Evolutionary conservation across 2,113 vertebrate genomes (phyloP), one percentile per base, ranked within the genome.

Genomic region (Mobula birostris): DNA sequence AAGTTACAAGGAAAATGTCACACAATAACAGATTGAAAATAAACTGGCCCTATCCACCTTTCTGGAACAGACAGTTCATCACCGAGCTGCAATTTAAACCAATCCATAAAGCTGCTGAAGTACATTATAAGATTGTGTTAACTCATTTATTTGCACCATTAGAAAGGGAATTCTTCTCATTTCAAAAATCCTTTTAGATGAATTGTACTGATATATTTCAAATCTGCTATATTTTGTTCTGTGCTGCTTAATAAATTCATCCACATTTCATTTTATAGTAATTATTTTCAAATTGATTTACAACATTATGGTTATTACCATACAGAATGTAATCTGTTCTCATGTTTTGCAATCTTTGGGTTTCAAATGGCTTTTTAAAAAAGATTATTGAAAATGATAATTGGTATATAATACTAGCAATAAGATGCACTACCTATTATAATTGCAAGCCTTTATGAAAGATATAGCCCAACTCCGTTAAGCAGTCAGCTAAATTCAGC

Each of bases 321-420:
- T 56, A 56, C 21, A 27, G 48, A 85, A 85, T 58, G 40, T 24
- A 83, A 83, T 83, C 19, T 56, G 48, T 83, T 83, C 19, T 24
- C 24, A 56, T 83, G 48, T 29, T 56, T 85, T 85, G 48, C 21
- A 85, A 21, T 56, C 48, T 85, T 85, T 24, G 0, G 48, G 21
- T 85, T 85, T 85, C 21, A 85, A 83, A 7, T 56, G 40, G 80
- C 61, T 66, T 48, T 48, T 48, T 48, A 48, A 48, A 48, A 48
- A 36, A 7, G 48, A 7, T 32, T 90, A 90, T 63, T 90, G n/a
- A 91, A 68, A 91, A 14, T 91, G 87, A 91, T 66, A 68, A 91
- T 7, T 11, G 58, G 82, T 27, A 61, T 7, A 66, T n/a, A 63
- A 19, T 21, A 36, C 29, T 48, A n/a, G 58, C 29, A 11, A 68